Evolutionary conservation across 2,113 vertebrate species (phyloP), one percentile per base, ranked within the genome.

Genomic region (Lophotis ruficrista): DNA sequence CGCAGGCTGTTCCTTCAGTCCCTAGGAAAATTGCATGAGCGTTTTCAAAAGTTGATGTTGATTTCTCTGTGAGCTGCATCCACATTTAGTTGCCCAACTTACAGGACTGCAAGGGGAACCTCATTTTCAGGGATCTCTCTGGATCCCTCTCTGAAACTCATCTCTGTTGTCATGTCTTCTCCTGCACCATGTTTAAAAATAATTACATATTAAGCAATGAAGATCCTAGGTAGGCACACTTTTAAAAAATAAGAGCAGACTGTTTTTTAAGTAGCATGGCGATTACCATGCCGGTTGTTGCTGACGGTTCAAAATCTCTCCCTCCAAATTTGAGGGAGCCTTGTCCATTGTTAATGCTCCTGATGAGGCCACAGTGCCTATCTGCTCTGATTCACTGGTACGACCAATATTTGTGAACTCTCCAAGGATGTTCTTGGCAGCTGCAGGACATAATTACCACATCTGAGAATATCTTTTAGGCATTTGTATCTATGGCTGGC

Each of bases 361-460:
- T 77, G 68, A 89, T 94, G 91, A 87, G 89, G 35, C 91, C 90
- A 7, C 35, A 17, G 38, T 54, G 90, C 85, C 90, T 83, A 94
- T 97, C 94, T 94, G 94, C 96, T 92, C 78, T 81, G 92, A 94
- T 97, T 96, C 97, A 82, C 71, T 64, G 95, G 96, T 96, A 89
- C 90, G 60, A 83, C 97, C 93, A 82, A 47, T 95, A 72, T 95
- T 97, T 97, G 83, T 82, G 93, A 98, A 91, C 95, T 94, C 98
- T 98, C 97, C 31, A 92, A 98, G 98, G 98, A 96, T 60, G 7
- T 87, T 72, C 95, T 94, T 97, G 97, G 98, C 97, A 97, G 98
- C 97, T 98, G 96, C 95, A 98, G 97, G 98, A 97, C 96, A 76
- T 98, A 98, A 98, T 98, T 98, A 98, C 97, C 89, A 91, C 97